phyloP scores from a whole-genome alignment of 2,113 vertebrate species.

The Sciurus niger region DNA sequence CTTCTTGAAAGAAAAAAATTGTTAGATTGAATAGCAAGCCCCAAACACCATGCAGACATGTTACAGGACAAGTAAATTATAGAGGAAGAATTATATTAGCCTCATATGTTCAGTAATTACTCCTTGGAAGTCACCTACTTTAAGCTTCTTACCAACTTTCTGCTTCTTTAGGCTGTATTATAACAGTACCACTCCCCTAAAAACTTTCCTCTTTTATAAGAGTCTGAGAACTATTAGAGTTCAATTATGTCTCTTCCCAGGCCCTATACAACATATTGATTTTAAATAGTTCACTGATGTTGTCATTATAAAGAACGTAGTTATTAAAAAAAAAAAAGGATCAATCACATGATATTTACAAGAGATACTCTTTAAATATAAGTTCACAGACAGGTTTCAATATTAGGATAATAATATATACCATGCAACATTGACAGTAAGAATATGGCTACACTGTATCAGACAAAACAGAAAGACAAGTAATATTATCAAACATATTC shows the following conservation, averaged over 20 bases:
- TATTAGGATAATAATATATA: slow-evolving; percentile 37
- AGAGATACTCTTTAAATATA: background rate
- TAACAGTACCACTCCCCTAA: fast-evolving
- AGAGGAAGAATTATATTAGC: too few relatives aligned
- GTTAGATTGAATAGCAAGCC: background rate
- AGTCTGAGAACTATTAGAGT: background rate
- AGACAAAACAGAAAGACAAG: background rate
- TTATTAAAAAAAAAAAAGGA: background rate
- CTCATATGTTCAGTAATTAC: background rate
- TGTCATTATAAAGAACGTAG: background rate
- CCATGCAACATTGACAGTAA: background rate
- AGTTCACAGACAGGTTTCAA: background rate
- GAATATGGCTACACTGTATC: background rate
- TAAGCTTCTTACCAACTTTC: background rate
- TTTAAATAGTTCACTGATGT: background rate
- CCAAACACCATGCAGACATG: background rate
- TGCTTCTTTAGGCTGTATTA: background rate
- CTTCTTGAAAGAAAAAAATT: background rate
- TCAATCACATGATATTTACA: background rate
- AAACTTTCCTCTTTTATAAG: background rate
- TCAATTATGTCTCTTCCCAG: background rate
- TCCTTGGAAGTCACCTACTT: background rate
- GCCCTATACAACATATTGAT: background rate
- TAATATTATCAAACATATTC: background rate
- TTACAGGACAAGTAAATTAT: background rate